phyloP scores from a whole-genome alignment of 2,113 vertebrate genomes.

The Mugil cephalus region DNA sequence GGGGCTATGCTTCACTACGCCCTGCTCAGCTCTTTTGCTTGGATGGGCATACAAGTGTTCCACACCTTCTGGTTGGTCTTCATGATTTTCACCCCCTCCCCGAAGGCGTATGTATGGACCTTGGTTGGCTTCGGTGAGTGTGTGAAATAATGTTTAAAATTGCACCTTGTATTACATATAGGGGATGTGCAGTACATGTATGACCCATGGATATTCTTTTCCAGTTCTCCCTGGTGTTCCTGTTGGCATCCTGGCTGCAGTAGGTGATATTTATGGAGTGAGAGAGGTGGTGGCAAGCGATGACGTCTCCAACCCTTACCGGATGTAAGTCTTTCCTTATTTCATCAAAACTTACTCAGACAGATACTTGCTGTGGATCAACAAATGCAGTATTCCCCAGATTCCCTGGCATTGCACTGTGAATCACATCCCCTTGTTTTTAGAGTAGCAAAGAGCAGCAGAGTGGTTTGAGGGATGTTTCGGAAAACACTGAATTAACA shows the following conservation, averaged over 20 bases:
- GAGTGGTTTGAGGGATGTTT: not conserved
- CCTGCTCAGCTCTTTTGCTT: constrained; percentile 79
- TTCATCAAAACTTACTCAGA: not conserved
- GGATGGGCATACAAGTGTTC: constrained; percentile 85
- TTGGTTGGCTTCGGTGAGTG: constrained; percentile 82
- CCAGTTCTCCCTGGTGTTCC: constrained; percentile 77
- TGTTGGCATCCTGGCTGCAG: constrained; percentile 58
- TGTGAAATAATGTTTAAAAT: not conserved
- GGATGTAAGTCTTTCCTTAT: constrained; percentile 73
- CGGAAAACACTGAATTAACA: not conserved
- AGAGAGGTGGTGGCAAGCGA: constrained; percentile 54
- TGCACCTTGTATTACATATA: not conserved
- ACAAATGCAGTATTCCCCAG: too few species aligned
- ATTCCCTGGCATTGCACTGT: not conserved
- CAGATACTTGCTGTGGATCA: not conserved
- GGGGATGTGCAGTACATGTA: not conserved
- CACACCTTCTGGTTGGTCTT: constrained; percentile 83
- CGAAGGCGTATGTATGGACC: constrained; percentile 68
- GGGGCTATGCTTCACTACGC: constrained; percentile 79
- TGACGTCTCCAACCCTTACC: constrained; percentile 56
- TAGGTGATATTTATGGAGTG: constrained; percentile 77
- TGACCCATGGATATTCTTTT: not conserved
- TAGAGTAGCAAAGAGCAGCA: too few species aligned
- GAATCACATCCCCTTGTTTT: too few species aligned
- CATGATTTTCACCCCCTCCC: constrained; percentile 72